Base-by-base conservation (phyloP, 2,113 vertebrate genomes). In the Melanostigma gelatinosum region DNA sequence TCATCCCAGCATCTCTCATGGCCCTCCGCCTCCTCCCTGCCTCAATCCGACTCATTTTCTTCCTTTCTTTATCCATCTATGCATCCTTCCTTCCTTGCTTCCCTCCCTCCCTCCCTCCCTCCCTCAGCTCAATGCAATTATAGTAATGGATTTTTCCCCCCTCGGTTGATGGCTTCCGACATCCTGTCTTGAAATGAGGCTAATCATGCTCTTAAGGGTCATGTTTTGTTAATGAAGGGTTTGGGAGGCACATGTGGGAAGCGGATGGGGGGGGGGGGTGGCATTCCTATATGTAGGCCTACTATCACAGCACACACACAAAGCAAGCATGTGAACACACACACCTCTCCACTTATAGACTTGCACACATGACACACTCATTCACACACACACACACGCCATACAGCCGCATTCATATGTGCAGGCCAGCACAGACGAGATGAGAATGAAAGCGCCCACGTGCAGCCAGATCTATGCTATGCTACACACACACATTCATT, bases 201-300 rank as follows among this genome's bases (percentile, higher is more conserved):
- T 98, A 99, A 98, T 97, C 96, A 97, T 96, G 90, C 80, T 96
- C 96, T 97, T 96, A 96, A 97, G 96, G 96, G 97, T 97, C 97
- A 97, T 97, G 96, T 97, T 95, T 96, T 96, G 95, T 98, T 98
- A 97, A 96, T 95, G 96, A 96, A 95, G 95, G 95, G 96, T 96
- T 96, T 95, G 67, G 79, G 89, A 89, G 83, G 79, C 84, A 91
- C 80, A 81, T 88, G 29, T 44, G 72, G 82, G 77, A 42, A 36
- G 48, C n/a, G 54, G 38, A 7, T 34, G 57, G 54, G 13, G 38
- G 94, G 89, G 84, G 46, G 66, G 94, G 93, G 73, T 66, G 65
- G 95, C 54, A 83, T 83, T 85, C 85, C 85, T 87, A 91, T 88
- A 86, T 85, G 83, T 57, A 48, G 71, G 42, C 60, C 78, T 61